A percentile compares a stretch with the other conserved stretches of the same genome.
These are phyloP conservation scores for Adoxophyes honmai DNA, from an alignment of 1,140 invertebrate species.

Conservation along the genomic window DNA sequence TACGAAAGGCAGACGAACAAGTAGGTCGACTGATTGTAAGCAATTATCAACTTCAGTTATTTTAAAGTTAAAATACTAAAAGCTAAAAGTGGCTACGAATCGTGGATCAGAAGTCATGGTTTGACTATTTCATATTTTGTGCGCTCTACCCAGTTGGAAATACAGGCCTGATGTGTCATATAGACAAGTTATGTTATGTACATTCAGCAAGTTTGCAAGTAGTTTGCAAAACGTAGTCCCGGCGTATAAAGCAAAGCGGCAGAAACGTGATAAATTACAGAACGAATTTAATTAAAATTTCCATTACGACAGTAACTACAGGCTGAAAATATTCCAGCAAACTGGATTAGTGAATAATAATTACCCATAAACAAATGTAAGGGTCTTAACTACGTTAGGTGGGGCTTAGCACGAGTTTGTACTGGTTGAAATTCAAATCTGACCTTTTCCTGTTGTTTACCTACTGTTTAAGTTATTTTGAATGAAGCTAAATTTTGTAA, in stretches of 20 bases:
- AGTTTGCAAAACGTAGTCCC: not conserved
- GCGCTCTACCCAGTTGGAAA: too few species aligned
- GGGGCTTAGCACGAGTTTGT: slow-evolving; percentile 19
- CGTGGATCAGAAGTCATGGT: too few species aligned
- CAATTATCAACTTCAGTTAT: too few species aligned
- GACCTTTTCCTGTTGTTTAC: slow-evolving; percentile 22
- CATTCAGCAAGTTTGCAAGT: not conserved
- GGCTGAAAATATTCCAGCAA: slow-evolving; percentile 15
- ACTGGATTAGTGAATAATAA: slow-evolving; percentile 23
- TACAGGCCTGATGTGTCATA: too few species aligned
- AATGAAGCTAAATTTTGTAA: not conserved
- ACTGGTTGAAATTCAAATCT: slow-evolving; percentile 24
- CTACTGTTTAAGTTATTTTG: slow-evolving; percentile 20
- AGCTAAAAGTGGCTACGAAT: too few species aligned
- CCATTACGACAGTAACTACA: slow-evolving; percentile 15
- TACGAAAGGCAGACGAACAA: too few species aligned
- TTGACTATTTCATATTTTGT: too few species aligned
- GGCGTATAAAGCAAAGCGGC: not conserved
- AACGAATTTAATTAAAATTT: slow-evolving; percentile 11
- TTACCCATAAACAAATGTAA: slow-evolving; percentile 21
- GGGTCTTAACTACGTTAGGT: slow-evolving; percentile 20
- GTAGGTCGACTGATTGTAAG: too few species aligned
- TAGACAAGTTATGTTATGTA: not conserved
- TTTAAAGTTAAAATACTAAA: too few species aligned
- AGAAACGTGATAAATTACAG: slow-evolving; percentile 1